Percentiles rank a stretch among this genome's conserved stretches.
Evolutionary conservation across 2,113 vertebrate species (phyloP).

Genomic region (Gopherus evgoodei): DNA sequence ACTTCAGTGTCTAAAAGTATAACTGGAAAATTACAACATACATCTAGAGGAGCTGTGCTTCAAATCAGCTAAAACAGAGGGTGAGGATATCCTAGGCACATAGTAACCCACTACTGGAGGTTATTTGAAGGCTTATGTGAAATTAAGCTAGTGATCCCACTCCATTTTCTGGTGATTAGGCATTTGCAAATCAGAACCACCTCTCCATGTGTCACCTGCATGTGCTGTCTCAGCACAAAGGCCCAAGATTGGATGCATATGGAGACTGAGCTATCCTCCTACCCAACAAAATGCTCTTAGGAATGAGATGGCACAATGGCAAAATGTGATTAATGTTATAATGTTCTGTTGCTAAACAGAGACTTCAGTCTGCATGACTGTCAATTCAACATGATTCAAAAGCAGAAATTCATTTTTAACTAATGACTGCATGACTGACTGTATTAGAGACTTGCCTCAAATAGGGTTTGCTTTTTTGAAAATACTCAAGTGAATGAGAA

Average conservation of each 20-base stretch:
- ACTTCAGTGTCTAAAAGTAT: not conserved
- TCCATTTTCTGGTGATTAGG: not conserved
- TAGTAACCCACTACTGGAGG: not conserved
- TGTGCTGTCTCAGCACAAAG: not conserved
- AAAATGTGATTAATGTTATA: not conserved
- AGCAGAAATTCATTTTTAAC: not conserved
- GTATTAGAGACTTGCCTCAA: not conserved
- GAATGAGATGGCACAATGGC: not conserved
- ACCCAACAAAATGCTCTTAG: not conserved
- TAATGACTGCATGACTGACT: not conserved
- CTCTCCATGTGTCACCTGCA: not conserved
- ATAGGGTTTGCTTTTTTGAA: not conserved
- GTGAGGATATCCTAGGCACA: not conserved
- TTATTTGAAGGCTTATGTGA: not conserved
- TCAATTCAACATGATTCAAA: not conserved
- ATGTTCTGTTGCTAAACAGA: not conserved
- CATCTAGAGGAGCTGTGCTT: not conserved
- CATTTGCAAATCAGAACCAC: not conserved
- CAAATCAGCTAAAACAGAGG: not conserved
- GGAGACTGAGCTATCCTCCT: not conserved
- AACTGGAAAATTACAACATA: not conserved
- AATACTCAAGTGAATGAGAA: not conserved
- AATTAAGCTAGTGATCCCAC: not conserved
- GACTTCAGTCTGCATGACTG: not conserved
- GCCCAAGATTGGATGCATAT: not conserved